These are phyloP conservation scores for Apotomis betuletana DNA, from an alignment of 2,888 invertebrate genomes.

Conservation along the genomic window DNA sequence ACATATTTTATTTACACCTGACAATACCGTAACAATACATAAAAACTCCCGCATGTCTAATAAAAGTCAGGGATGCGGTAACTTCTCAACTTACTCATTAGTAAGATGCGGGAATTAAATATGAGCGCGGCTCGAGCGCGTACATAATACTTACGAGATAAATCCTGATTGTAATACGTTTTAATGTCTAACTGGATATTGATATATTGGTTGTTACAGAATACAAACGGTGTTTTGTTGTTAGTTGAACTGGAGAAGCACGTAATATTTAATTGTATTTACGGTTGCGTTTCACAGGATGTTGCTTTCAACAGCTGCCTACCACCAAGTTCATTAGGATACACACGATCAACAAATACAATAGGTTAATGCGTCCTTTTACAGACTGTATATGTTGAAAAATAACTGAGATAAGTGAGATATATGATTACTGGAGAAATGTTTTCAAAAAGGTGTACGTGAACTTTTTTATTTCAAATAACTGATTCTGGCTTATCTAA, in stretches of 20 bases:
- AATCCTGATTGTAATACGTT: conserved; percentile 14
- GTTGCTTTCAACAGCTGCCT: conserved; percentile 2
- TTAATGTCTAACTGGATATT: conserved; percentile 11
- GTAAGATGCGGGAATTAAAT: conserved; percentile 2
- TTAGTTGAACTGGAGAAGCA: conserved; percentile 1
- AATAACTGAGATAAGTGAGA: neutral
- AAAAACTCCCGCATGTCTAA: too few species aligned
- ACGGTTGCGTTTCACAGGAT: conserved; percentile 25
- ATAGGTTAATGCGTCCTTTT: neutral
- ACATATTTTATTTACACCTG: too few species aligned
- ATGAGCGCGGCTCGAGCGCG: neutral
- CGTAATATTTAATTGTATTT: conserved; percentile 26
- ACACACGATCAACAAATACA: conserved; percentile 10
- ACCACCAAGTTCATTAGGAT: conserved; percentile 10
- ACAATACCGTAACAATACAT: too few species aligned
- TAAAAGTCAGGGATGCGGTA: too few species aligned
- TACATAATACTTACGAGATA: neutral
- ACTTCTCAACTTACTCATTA: neutral
- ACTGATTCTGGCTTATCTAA: too few species aligned
- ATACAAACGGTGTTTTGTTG: neutral
- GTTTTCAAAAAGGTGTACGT: too few species aligned
- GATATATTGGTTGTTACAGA: conserved; percentile 17
- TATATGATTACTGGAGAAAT: too few species aligned
- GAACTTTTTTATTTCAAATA: too few species aligned
- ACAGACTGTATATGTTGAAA: neutral